Conservation (phyloP, 2,797 vertebrate species). For the Lutjanus argentimaculatus region DNA sequence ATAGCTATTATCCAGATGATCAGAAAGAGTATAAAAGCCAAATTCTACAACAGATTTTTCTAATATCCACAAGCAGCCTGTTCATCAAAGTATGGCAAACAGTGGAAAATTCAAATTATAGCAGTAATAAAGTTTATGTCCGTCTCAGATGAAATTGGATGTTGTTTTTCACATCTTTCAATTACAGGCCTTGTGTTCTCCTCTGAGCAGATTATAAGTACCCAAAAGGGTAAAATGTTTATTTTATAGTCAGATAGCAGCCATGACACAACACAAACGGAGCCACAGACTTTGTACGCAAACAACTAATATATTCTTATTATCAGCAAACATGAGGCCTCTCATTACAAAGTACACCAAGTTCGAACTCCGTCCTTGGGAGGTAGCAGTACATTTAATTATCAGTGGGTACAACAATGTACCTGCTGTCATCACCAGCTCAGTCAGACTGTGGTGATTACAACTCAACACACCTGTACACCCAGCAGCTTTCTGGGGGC, state of each 20-base stretch:
- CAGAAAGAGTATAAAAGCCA: slow-evolving; percentile 31
- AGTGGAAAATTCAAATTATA: slow-evolving; percentile 7
- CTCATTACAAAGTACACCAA: neutral
- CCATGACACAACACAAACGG: neutral
- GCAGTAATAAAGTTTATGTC: slow-evolving; percentile 8
- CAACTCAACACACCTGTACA: neutral
- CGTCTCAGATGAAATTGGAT: slow-evolving; percentile 3
- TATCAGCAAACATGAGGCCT: neutral
- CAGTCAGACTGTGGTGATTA: neutral
- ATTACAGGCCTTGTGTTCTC: neutral
- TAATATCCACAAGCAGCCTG: slow-evolving; percentile 35
- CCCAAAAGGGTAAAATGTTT: neutral
- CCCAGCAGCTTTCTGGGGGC: no score
- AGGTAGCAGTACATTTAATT: neutral
- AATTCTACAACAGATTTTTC: slow-evolving; percentile 45
- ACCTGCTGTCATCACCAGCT: neutral
- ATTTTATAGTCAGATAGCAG: slow-evolving; percentile 11
- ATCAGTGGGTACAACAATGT: neutral
- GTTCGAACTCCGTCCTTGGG: neutral
- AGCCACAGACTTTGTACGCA: neutral
- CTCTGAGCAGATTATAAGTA: neutral
- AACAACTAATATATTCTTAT: no score
- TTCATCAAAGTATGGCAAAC: slow-evolving; percentile 44
- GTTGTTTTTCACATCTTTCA: slow-evolving; percentile 16
- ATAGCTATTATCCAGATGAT: slow-evolving; percentile 43